Evolutionary conservation across 2,113 vertebrate species (phyloP), one percentile per base, ranked within the genome.

Genomic region (Podocnemis expansa): DNA sequence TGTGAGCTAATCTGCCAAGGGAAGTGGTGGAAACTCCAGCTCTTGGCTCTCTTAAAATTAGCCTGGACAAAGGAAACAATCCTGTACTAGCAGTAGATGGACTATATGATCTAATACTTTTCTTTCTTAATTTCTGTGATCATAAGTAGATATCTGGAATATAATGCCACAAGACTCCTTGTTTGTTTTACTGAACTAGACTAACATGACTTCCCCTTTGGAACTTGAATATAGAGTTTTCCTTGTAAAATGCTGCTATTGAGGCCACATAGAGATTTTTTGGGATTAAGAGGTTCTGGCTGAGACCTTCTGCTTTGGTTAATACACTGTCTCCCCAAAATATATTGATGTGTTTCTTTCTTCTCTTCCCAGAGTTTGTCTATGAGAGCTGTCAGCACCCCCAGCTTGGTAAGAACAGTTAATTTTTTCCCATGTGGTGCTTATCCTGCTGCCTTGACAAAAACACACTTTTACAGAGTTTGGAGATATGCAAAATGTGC

Each of bases 251-350:
- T 88, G 29, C 78, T 93, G 67, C 76, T 93, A 8, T 90, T 89
- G 89, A 95, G 80, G 60, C 58, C 86, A 86, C 87, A 82, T 91
- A 88, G 93, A 93, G 93, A 95, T 97, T 96, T 94, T 91, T 80
- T 81, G 43, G 95, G 93, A 91, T 89, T 94, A 94, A 60, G 16
- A 91, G 96, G 79, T 91, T 29, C 67, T 91, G 60, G 43, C 78
- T 94, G 63, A 54, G 75, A 86, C 55, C 41, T 95, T 93, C 80
- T 84, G 58, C 85, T 80, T 88, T 96, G 82, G 88, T 92, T 93
- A 51, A 84, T 92, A 88, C 29, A 45, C 81, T 47, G 38, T 78
- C 78, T 87, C 29, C 85, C 70, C 84, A 58, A n/a, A 84, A 47
- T 78, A 80, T 60, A 88, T 84, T 96, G 70, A 97, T 43, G 78